Conservation (phyloP, 2,797 vertebrate species). For the Hydrophis major region DNA sequence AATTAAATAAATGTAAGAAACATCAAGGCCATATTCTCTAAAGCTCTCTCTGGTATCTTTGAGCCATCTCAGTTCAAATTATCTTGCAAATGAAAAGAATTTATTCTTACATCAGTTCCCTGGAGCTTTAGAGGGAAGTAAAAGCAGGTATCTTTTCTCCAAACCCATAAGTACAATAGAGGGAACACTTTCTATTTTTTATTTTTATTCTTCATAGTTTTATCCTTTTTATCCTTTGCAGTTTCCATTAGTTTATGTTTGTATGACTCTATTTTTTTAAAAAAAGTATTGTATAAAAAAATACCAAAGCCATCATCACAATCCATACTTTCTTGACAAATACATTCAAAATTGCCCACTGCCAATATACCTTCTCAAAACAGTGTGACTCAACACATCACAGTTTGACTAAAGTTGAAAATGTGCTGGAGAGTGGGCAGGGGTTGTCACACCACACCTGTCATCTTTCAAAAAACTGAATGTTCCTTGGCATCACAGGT, state of each 20-base stretch:
- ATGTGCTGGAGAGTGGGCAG: background rate
- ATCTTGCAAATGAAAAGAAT: background rate
- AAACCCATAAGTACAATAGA: background rate
- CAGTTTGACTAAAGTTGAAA: background rate
- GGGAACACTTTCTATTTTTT: background rate
- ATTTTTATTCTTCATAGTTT: background rate
- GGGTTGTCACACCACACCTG: background rate
- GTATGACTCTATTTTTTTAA: background rate
- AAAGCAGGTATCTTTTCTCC: background rate
- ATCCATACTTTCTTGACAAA: background rate
- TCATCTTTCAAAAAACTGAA: background rate
- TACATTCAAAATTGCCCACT: background rate
- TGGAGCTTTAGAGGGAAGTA: background rate
- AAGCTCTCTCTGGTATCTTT: background rate
- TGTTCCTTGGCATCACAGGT: background rate
- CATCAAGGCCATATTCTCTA: background rate
- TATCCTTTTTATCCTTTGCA: background rate
- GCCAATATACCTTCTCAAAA: background rate
- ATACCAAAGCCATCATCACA: background rate
- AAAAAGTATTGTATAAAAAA: background rate
- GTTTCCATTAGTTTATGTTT: background rate
- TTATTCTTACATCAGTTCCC: background rate
- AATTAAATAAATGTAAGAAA: background rate
- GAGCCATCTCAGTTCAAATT: background rate
- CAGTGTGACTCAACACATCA: background rate